phyloP scores from a whole-genome alignment of 2,797 vertebrate species.

The Diplodus puntazzo region DNA sequence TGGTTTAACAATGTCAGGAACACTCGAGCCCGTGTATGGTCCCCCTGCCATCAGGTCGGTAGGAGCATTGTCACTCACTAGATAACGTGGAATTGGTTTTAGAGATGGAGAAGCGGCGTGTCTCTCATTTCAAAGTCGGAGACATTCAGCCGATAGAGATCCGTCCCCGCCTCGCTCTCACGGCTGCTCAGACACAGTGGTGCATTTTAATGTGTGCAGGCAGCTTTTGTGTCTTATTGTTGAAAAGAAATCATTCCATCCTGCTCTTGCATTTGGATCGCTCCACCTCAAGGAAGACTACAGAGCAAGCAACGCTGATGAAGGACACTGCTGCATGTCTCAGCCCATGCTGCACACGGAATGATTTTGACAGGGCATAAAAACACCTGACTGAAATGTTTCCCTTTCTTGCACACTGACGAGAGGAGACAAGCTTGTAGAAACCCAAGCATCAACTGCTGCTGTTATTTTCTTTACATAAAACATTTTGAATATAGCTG shows the following conservation, averaged over 20 bases:
- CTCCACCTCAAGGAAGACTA: not conserved
- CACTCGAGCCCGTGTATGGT: not conserved
- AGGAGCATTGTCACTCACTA: not conserved
- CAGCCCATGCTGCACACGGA: not conserved
- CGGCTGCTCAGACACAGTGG: not conserved
- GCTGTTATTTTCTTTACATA: not conserved
- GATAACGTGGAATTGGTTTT: not conserved
- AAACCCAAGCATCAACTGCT: not conserved
- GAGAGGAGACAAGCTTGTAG: not conserved
- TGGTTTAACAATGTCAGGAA: not conserved
- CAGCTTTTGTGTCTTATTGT: not conserved
- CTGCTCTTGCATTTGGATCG: not conserved
- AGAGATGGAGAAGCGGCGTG: not conserved
- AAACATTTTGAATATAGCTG: not conserved
- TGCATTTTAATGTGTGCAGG: not conserved
- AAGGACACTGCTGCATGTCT: not conserved
- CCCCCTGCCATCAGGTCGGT: not conserved
- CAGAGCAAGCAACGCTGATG: not conserved
- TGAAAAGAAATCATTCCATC: not conserved
- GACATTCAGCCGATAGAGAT: not conserved
- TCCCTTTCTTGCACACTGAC: no score
- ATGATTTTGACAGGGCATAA: not conserved
- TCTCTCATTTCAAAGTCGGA: constrained; percentile 7
- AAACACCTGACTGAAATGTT: not conserved
- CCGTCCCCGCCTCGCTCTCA: not conserved